These are phyloP conservation scores for Aleiodes testaceus DNA, from an alignment of 2,888 invertebrate species.

Conservation along the genomic window DNA sequence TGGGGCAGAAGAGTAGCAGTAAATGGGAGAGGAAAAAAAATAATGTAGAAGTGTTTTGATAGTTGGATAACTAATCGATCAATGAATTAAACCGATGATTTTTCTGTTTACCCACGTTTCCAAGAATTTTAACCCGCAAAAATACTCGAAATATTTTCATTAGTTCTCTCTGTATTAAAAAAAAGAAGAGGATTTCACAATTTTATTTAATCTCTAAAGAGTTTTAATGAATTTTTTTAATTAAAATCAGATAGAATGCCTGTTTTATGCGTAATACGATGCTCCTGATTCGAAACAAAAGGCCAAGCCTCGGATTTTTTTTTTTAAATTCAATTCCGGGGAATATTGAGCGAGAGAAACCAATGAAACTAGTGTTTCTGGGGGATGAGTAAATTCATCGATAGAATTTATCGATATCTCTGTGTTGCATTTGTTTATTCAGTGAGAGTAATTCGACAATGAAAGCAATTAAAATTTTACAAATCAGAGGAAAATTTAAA, in stretches of 20 bases:
- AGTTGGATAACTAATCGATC: constrained; percentile 2
- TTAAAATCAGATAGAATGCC: no score
- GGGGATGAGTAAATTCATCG: not conserved
- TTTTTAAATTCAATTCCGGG: not conserved
- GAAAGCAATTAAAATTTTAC: constrained; percentile 7
- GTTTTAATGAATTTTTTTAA: no score
- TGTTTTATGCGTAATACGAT: not conserved
- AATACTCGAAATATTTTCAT: no score
- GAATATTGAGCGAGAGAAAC: not conserved
- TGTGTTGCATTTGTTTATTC: not conserved
- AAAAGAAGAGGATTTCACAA: no score
- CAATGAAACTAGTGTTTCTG: not conserved
- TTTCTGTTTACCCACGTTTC: not conserved
- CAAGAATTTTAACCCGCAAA: no score
- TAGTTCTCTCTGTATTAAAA: no score
- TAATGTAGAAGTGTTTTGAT: not conserved
- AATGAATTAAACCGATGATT: not conserved
- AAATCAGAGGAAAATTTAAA: not conserved
- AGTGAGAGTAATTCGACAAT: not conserved
- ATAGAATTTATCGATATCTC: constrained; percentile 4
- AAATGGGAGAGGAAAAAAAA: not conserved
- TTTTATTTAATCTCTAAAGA: no score
- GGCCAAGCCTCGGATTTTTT: not conserved
- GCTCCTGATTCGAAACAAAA: not conserved
- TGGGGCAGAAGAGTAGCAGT: not conserved